Percentiles rank a stretch among this genome's conserved stretches.
Evolutionary conservation across 1,140 invertebrate genomes (phyloP).

Genomic region (Aphelenchoides fujianensis): DNA sequence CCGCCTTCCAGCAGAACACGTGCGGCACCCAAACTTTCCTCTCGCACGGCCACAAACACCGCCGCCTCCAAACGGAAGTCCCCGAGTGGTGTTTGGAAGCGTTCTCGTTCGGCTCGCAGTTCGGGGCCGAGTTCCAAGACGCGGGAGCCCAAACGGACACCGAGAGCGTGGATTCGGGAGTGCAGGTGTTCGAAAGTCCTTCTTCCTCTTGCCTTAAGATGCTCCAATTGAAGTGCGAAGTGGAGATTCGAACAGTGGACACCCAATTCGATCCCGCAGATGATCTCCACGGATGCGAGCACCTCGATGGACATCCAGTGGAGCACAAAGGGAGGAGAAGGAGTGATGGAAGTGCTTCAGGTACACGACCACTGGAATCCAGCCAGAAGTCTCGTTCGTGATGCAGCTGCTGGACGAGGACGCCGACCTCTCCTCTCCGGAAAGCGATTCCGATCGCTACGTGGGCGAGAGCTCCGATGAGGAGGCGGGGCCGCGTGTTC

Average conservation of each 20-base stretch:
- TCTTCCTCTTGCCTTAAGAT: neutral
- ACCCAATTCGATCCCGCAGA: slow-evolving; percentile 14
- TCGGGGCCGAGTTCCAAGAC: slow-evolving; percentile 20
- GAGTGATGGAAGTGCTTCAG: no score
- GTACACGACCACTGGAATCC: slow-evolving; percentile 38
- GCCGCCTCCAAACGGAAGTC: slow-evolving; percentile 7
- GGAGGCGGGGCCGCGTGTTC: neutral
- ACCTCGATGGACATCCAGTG: slow-evolving; percentile 21
- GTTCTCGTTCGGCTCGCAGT: slow-evolving; percentile 11
- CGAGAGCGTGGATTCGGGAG: slow-evolving; percentile 31
- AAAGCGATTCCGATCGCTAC: neutral
- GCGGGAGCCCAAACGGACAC: slow-evolving; percentile 30
- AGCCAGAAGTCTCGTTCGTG: slow-evolving; percentile 52
- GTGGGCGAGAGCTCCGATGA: neutral
- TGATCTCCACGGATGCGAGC: neutral
- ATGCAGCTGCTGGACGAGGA: slow-evolving; percentile 36
- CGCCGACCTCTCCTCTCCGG: neutral
- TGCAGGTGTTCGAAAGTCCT: slow-evolving; percentile 34
- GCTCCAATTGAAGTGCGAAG: slow-evolving; percentile 13
- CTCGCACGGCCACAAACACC: slow-evolving; percentile 19
- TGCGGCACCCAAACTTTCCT: slow-evolving; percentile 22
- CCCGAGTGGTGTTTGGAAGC: neutral
- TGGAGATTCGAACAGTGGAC: slow-evolving; percentile 3
- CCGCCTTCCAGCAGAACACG: slow-evolving; percentile 10
- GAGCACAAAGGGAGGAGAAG: no score